Evolutionary conservation across 1,140 invertebrate species (phyloP), one percentile per base, ranked within the genome.

Genomic region (Manduca sexta): DNA sequence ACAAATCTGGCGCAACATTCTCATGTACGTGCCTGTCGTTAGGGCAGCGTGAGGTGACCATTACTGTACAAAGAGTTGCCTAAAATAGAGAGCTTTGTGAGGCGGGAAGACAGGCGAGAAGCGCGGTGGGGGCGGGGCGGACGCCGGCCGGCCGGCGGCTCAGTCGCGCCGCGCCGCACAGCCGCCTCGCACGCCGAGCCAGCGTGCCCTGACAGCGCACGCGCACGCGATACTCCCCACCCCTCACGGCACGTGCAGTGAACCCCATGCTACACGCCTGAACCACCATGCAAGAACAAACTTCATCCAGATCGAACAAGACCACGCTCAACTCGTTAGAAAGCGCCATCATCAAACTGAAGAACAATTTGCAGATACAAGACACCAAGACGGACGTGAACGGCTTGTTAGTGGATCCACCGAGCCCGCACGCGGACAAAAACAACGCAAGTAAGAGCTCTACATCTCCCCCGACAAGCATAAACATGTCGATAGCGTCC

Each of bases 61-160:
- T 84, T 84, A 84, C 80, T 55, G 68, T 79, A 84, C 78, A 84
- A 84, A 82, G 81, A 82, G 76, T 84, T 84, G 74, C 81, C 81
- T 84, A 84, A 84, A 84, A 82, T 82, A 84, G 81, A 81, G 77
- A 84, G 75, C 78, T 81, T 82, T 82, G 76, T 82, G 64, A 80
- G 78, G 77, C 70, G 71, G 78, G 76, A 70, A 69, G 71, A 59
- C 60, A 53, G 60, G 67, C 65, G 66, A 56, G 69, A 64, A 49
- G 66, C 60, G 71, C 64, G 65, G 75, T 55, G 69, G 69, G 80
- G 80, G 77, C 73, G 83, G 80, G 75, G 74, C 77, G 70, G 68
- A 54, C 70, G 69, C 67, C 55, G 68, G 69, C 77, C 69, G 69
- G 63, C 72, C 67, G 71, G 56, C 75, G 75, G 81, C 76, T 82